Evolutionary conservation across 2,113 vertebrate species (phyloP), one percentile per base, ranked within the genome.

Genomic region (Trochalopteron elliotii): DNA sequence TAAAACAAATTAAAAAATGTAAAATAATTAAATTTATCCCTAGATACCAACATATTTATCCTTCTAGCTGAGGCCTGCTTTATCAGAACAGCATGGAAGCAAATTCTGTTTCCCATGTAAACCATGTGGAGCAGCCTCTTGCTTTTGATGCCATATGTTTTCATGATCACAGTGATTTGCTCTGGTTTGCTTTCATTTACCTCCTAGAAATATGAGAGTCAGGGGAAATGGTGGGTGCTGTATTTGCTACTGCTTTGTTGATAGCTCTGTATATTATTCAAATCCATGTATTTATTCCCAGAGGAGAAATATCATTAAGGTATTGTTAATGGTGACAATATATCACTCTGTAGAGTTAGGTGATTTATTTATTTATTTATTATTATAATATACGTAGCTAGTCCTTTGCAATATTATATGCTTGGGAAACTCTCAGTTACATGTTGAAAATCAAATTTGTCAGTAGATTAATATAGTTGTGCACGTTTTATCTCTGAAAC

Each of bases 121-220:
- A 45, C 69, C 79, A 49, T 60, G 89, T 45, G 60, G 47, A 94
- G 27, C 53, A 87, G 52, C 60, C 94, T 52, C 70, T 91, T 91
- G 69, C 64, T 95, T 94, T 84, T 75, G 77, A 44, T 92, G 85
- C 87, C 92, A 63, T 89, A 90, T 72, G 88, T 91, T 96, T 96
- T 96, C 94, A 96, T 85, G 90, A 95, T 90, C 83, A 83, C 81
- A 85, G 82, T 81, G 78, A 96, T 96, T 96, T 95, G 64, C 72
- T 95, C 83, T 91, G 82, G 91, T 95, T 96, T 90, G 28, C 68
- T 96, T 96, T 94, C 77, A 92, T 95, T 96, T 95, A 86, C 88
- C 14, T 92, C 65, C 61, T 89, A 80, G 78, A 96, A 95, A 93
- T 91, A 94, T 65, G 59, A 63, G 81, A 94, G 63, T 90, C 93